Conservation (phyloP, 2,888 invertebrate species). For the Drosophila anomalipes region DNA sequence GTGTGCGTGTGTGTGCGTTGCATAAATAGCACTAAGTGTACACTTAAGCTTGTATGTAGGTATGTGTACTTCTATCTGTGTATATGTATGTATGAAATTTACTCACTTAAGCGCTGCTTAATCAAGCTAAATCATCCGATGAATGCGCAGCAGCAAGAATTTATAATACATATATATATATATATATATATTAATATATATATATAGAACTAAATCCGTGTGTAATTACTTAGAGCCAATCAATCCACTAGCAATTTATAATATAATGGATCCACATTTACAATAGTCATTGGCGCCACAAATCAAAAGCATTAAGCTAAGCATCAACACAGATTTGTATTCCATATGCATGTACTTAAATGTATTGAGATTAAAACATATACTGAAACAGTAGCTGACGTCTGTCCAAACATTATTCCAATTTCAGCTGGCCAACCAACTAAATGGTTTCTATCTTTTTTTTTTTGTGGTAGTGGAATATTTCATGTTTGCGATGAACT, state of each 20-base stretch:
- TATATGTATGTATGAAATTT: slow-evolving; percentile 31
- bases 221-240: slow-evolving; percentile 30
- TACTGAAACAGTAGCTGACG: slow-evolving; percentile 48
- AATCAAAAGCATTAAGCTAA: slow-evolving; percentile 22
- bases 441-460: background rate
- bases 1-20: slow-evolving; percentile 29
- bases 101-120: slow-evolving; percentile 38
- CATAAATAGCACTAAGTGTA: slow-evolving; percentile 46
- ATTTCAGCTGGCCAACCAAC: slow-evolving; percentile 25
- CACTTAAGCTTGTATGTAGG: slow-evolving; percentile 31
- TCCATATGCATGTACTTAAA: slow-evolving; percentile 35
- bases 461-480: slow-evolving; percentile 38
- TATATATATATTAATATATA: background rate
- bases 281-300: slow-evolving; percentile 20
- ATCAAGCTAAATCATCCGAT: slow-evolving; percentile 20
- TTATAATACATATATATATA: slow-evolving; percentile 27
- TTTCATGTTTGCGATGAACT: slow-evolving; percentile 64
- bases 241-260: slow-evolving; percentile 3
- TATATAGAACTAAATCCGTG: slow-evolving; percentile 7
- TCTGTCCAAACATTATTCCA: slow-evolving; percentile 35
- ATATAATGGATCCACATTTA: background rate
- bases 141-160: slow-evolving; percentile 37
- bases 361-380: slow-evolving; percentile 49
- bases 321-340: slow-evolving; percentile 41
- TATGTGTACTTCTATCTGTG: slow-evolving; percentile 20